These are phyloP conservation scores for Cryptotis parvus DNA, from an alignment of 2,113 vertebrate species.

Conservation along the genomic window DNA sequence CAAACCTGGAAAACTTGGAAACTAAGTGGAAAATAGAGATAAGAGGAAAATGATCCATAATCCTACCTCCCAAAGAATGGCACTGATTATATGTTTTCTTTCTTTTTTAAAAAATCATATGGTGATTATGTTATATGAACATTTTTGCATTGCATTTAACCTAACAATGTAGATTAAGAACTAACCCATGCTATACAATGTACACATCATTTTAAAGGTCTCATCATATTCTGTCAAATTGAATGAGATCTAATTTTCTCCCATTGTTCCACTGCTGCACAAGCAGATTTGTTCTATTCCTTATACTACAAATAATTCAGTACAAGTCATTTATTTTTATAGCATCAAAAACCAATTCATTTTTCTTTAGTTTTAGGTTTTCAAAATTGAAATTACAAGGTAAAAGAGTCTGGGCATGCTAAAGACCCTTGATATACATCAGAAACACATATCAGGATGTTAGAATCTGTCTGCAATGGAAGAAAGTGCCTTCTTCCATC, in stretches of 20 bases:
- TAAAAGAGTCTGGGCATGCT: not conserved
- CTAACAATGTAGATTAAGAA: not conserved
- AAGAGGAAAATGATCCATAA: not conserved
- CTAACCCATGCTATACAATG: not conserved
- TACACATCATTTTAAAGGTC: not conserved
- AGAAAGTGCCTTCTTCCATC: not conserved
- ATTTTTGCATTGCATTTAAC: not conserved
- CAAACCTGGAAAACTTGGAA: conserved; percentile 9
- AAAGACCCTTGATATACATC: not conserved
- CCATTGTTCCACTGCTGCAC: not conserved
- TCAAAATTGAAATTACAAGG: conserved; percentile 16
- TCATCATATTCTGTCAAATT: not conserved
- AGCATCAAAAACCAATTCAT: not conserved
- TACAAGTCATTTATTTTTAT: not conserved
- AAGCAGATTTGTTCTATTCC: conserved; percentile 5
- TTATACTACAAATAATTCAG: conserved; percentile 15
- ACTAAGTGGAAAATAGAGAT: not conserved
- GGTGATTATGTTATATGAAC: not conserved
- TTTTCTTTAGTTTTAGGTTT: not conserved
- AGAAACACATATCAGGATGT: not conserved
- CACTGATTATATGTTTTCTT: not conserved
- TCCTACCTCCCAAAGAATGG: not conserved
- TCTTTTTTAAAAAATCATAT: not conserved
- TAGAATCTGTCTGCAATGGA: too few relatives aligned
- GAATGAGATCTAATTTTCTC: not conserved